Base-by-base conservation (phyloP, 2,113 vertebrate genomes). In the Boulengeromyrus knoepffleri region DNA sequence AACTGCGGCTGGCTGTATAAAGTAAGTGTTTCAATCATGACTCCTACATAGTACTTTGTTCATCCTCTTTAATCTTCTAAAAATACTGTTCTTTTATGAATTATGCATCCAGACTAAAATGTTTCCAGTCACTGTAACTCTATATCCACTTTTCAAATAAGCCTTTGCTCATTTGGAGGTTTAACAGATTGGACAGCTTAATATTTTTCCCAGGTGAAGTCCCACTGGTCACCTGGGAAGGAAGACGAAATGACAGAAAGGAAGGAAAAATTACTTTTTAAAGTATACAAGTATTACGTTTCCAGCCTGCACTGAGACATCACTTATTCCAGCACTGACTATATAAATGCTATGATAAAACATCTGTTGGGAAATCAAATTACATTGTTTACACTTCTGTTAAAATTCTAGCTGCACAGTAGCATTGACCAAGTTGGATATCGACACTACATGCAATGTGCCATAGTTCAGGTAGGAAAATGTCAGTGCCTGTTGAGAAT, bases 141-240 rank as follows among this genome's bases (percentile, higher is more conserved):
- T 42, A 85, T 50, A 31, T 42, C 80, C 80, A 62, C 42, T 45
- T 53, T 27, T 36, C 47, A 83, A 83, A 84, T 3, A 58, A 89
- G 77, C 53, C 84, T 66, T 80, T 84, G 52, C 62, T 47, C 66
- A 47, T 85, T 45, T 74, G 53, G 77, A 85, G 66, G 49, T 45
- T 85, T 74, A 85, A 85, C 36, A 21, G 80, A 85, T 85, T 85
- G 77, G 80, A 89, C 74, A 77, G 62, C 62, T 39, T 84, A 15
- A 88, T 85, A 88, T 52, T 91, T 91, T 88, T 58, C 50, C n/a
- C 90, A 52, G 74, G 88, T 31, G 90, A 77, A 89, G 85, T 50
- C 74, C 58, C 77, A 39, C n/a, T 49, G 89, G 39, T 39, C 53
- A 49, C 77, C 36, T 58, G 89, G 50, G 49, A 50, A 84, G 17